Evolutionary conservation across 2,797 vertebrate species (phyloP), one percentile per base, ranked within the genome.

Genomic region (Ispidina picta): DNA sequence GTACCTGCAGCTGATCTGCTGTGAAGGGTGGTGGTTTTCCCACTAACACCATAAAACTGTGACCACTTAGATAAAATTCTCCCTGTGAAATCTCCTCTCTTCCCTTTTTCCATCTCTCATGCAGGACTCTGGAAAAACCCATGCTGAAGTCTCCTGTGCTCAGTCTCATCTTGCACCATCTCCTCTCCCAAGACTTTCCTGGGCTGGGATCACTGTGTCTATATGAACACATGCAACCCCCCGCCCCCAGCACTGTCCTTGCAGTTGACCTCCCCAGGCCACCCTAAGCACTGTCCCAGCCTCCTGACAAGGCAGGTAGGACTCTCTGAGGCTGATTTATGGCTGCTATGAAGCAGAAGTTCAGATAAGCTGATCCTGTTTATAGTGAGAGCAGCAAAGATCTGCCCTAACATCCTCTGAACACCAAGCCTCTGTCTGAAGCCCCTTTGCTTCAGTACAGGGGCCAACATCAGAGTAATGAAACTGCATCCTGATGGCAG

Each of bases 131-230:
- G 64, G 39, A 9, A 28, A 59, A 81, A 26, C 4, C 55, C 31
- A 33, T 2, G 1, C 18, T 46, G 56, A 25, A 41, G 7, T 20
- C 51, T 70, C 46, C 71, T 23, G 49, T 58, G 65, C 48, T 77
- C 43, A 46, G 14, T 25, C 33, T 73, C 49, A 8, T 48, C 49
- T 44, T 60, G 59, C 23, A 41, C 33, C 29, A 28, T 18, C 28
- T 74, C 19, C n/a, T 41, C 35, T 49, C 48, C 25, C 25, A 15
- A 49, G 48, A 49, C 25, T 49, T 26, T 9, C 49, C 64, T 33
- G 35, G 18, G n/a, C 35, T 84, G 0, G 0, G 64, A 59, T 15
- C 11, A 12, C 31, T 37, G 18, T 1, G 0, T 33, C 21, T 28
- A n/a, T 18, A 10, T 8, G 31, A 31, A 22, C 20, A 52, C 23